Base-by-base conservation (phyloP, 2,113 vertebrate species). In the Limnothrissa miodon region DNA sequence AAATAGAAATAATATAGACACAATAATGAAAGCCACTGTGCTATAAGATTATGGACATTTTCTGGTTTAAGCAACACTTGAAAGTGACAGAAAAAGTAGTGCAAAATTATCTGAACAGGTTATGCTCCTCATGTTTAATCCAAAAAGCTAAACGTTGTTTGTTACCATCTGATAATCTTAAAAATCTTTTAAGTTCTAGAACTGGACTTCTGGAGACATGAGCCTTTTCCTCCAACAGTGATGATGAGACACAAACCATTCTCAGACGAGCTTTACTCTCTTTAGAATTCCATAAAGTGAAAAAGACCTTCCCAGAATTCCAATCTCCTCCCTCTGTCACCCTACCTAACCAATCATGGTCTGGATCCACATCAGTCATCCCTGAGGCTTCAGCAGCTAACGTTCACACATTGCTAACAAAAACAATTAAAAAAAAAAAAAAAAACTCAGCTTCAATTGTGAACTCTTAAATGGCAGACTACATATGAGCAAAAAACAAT, bases 81-180 rank as follows among this genome's bases (percentile, higher is more conserved):
- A 74, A 74, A 74, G 29, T 74, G 66, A 74, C 66, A 74, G 66
- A 56, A 48, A 15, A 25, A 74, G 13, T 74, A 74, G 66, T 74
- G 66, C 66, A 74, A 74, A 74, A 33, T 74, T 5, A 33, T 36
- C 13, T 33, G 33, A 33, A 74, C 66, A 74, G 51, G 51, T 56
- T 56, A 56, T 23, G 19, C 13, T 11, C n/a, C n/a, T n/a, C n/a
- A n/a, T n/a, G n/a, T 36, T 70, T 10, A 13, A 17, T 36, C 66
- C 29, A 5, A 62, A 29, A 62, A 17, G 10, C 29, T 36, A 33
- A 74, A 33, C 17, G n/a, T 62, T 36, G n/a, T 62, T 48, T 62
- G 23, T 62, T 62, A 62, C n/a, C n/a, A 5, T 62, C 66, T 36
- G 59, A 62, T 62, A 17, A 17, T 74, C 29, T 5, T 74, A 36